These are phyloP conservation scores for Globia sparganii DNA, from an alignment of 2,888 invertebrate species.

Conservation along the genomic window DNA sequence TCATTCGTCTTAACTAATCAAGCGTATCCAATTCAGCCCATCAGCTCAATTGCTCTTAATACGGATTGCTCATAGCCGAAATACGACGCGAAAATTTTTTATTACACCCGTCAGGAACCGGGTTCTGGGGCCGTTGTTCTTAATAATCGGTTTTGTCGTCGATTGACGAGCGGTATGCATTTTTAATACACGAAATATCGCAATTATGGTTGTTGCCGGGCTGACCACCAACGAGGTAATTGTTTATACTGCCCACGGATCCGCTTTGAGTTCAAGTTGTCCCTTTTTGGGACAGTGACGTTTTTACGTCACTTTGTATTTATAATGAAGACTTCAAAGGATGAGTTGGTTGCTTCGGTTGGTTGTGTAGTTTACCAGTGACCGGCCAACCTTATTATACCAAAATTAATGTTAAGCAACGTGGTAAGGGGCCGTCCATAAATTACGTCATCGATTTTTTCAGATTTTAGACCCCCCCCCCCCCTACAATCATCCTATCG, in stretches of 20 bases:
- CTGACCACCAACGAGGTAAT: constrained; percentile 53
- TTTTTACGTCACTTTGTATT: constrained; percentile 51
- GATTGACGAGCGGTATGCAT: constrained; percentile 55
- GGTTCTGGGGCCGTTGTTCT: constrained; percentile 68
- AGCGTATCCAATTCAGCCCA: constrained; percentile 87
- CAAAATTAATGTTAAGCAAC: neutral
- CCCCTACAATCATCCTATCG: too few species aligned
- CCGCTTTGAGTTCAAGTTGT: constrained; percentile 29
- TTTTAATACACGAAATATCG: constrained; percentile 63
- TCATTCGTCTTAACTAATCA: constrained; percentile 86
- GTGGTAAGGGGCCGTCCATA: too few species aligned
- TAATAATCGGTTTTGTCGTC: constrained; percentile 73
- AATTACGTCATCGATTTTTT: too few species aligned
- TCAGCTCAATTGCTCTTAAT: constrained; percentile 88
- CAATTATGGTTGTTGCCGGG: constrained; percentile 51
- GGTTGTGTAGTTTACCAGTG: neutral
- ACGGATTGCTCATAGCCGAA: constrained; percentile 83
- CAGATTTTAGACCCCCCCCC: too few species aligned
- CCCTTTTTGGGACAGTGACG: constrained; percentile 49
- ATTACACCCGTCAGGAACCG: constrained; percentile 73
- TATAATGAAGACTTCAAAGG: constrained; percentile 29
- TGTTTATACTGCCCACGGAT: constrained; percentile 44
- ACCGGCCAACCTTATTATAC: too few species aligned
- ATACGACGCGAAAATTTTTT: constrained; percentile 84
- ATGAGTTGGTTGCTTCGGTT: neutral